Conservation (phyloP, 2,113 vertebrate species). For the Phylloscopus trochiloides region DNA sequence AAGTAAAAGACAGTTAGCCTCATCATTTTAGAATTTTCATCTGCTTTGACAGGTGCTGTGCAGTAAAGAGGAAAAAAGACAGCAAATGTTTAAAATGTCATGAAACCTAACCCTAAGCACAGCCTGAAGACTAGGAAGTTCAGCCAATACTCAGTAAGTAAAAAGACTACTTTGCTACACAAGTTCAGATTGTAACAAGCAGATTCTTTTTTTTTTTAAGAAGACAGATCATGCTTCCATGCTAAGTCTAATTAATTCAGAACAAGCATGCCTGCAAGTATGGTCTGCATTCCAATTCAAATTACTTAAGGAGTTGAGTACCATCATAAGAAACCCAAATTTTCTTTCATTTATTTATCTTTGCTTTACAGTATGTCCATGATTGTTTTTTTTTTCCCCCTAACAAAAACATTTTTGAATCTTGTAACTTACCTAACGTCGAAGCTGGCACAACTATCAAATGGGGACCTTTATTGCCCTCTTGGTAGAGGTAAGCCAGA, state of each 20-base stretch:
- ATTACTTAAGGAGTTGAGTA: not conserved
- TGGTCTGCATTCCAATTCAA: not conserved
- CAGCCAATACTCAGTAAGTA: not conserved
- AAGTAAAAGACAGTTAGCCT: not conserved
- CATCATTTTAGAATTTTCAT: not conserved
- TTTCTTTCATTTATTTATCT: not conserved
- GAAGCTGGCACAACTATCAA: constrained; percentile 94
- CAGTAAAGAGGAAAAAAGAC: not conserved
- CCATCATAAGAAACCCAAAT: not conserved
- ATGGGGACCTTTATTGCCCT: constrained; percentile 87
- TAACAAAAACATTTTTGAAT: not conserved
- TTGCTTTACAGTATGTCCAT: not conserved
- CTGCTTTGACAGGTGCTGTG: not conserved
- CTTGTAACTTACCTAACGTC: constrained; percentile 83
- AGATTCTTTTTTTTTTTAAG: not conserved
- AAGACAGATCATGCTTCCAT: not conserved
- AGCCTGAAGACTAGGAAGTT: not conserved
- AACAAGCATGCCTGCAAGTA: not conserved
- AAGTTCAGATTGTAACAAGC: not conserved
- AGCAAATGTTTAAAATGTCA: not conserved
- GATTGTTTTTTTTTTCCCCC: not conserved
- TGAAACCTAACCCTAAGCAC: not conserved
- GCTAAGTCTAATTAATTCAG: not conserved
- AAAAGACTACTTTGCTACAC: not conserved
- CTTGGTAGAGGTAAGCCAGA: constrained; percentile 87